Conservation (phyloP, 2,113 vertebrate species). For the Sceloporus tristichus region DNA sequence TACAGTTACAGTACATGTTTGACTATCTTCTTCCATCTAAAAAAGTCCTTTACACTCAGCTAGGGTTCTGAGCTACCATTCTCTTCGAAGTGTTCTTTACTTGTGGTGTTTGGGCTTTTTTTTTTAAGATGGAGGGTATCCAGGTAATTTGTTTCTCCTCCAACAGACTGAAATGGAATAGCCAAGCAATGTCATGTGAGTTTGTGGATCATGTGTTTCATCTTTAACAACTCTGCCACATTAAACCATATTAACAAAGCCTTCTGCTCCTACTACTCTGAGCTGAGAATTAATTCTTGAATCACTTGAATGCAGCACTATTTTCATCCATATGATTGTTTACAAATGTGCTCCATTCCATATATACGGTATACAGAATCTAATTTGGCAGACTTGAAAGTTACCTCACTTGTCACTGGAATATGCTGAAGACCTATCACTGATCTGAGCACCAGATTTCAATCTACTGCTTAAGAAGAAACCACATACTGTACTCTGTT, state of each 20-base stretch:
- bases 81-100: neutral
- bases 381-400: neutral
- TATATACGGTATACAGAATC: neutral
- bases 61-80: neutral
- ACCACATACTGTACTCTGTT: neutral
- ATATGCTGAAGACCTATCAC: neutral
- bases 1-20: neutral
- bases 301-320: neutral
- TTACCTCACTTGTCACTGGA: neutral
- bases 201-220: neutral
- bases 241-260: neutral
- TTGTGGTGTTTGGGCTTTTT: neutral
- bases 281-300: neutral
- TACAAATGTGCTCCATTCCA: neutral
- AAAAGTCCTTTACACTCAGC: neutral
- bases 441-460: neutral
- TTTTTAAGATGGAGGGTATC: neutral
- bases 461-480: neutral
- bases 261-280: neutral
- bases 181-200: neutral
- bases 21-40: neutral
- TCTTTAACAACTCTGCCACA: neutral
- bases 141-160: neutral
- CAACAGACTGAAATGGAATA: neutral
- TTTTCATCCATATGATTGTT: neutral